phyloP scores from a whole-genome alignment of 2,797 vertebrate species.

The Arnoldichthys spilopterus region DNA sequence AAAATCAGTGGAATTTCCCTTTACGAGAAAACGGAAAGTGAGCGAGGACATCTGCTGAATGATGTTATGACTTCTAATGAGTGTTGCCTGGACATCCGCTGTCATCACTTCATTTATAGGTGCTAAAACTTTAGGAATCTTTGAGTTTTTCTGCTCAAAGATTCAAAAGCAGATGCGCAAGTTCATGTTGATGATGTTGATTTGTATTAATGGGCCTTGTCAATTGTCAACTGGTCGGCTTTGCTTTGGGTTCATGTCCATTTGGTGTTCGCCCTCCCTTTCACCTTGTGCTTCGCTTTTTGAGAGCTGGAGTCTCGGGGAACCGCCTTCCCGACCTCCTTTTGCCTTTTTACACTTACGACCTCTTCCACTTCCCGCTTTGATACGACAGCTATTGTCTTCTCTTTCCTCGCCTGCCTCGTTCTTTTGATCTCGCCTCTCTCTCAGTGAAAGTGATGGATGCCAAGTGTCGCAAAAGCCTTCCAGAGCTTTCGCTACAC shows the following conservation, averaged over 20 bases:
- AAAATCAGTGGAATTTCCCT: no score
- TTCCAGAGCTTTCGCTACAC: conserved; percentile 31
- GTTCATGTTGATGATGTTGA: not conserved
- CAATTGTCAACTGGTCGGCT: no score
- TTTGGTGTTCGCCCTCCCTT: not conserved
- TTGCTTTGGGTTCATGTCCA: no score
- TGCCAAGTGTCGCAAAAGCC: conserved; percentile 1
- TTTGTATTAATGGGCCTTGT: not conserved
- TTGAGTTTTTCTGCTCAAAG: not conserved
- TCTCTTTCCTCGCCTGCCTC: conserved; percentile 6
- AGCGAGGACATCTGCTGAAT: not conserved
- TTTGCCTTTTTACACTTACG: conserved; percentile 36
- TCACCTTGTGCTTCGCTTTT: not conserved
- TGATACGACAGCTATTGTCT: conserved; percentile 15
- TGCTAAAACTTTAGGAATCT: not conserved
- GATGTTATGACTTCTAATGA: no score
- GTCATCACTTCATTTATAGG: not conserved
- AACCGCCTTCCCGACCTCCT: conserved; percentile 18
- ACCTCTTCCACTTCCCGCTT: conserved; percentile 7
- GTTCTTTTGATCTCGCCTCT: conserved; percentile 31
- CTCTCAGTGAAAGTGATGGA: conserved; percentile 29
- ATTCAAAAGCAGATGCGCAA: not conserved
- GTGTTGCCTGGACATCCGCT: not conserved
- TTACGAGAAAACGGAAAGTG: not conserved
- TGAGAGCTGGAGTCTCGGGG: not conserved